Evolutionary conservation across 2,113 vertebrate species (phyloP), one percentile per base, ranked within the genome.

Genomic region (Labeo catla): DNA sequence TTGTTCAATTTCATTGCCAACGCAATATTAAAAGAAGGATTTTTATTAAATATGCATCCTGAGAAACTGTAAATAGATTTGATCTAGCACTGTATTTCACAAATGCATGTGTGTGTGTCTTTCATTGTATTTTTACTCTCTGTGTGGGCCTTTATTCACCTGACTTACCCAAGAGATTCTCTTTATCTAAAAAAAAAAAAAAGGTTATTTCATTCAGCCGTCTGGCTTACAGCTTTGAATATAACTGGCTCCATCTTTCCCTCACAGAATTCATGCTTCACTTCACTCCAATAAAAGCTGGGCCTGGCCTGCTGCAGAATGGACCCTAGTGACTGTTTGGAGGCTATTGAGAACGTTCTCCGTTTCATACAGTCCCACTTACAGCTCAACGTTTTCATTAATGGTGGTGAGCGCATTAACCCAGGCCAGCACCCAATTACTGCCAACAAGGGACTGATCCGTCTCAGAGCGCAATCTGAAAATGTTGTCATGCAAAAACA

Each of bases 371-470:
- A 96, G 96, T 96, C 96, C 96, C 95, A 94, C 95, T 97, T 97
- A 99, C 97, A 99, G 98, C 96, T 95, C 96, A 96, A 98, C 97
- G 97, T 98, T 99, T 99, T 98, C 97, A 98, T 99, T 99, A 98
- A 98, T 96, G 96, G 98, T 96, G 97, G 96, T 97, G 96, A 97
- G 97, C 96, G 96, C 97, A 99, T 99, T 99, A 99, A 98, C 97
- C 97, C 96, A 94, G 97, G 95, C 97, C 96, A 97, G 97, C 97
- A 98, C 98, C 97, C 97, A 99, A 98, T 99, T 99, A 99, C 98
- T 97, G 91, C 89, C 96, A 98, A 98, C 97, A 97, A 98, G 96
- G 97, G 97, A 98, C 97, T 97, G 96, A 97, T 98, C 96, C 96
- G 96, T 96, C 96, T 96, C 96, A 96, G 96, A 96, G 95, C 96